Conservation (phyloP, 2,888 invertebrate genomes). For the Deroplatys truncata region DNA sequence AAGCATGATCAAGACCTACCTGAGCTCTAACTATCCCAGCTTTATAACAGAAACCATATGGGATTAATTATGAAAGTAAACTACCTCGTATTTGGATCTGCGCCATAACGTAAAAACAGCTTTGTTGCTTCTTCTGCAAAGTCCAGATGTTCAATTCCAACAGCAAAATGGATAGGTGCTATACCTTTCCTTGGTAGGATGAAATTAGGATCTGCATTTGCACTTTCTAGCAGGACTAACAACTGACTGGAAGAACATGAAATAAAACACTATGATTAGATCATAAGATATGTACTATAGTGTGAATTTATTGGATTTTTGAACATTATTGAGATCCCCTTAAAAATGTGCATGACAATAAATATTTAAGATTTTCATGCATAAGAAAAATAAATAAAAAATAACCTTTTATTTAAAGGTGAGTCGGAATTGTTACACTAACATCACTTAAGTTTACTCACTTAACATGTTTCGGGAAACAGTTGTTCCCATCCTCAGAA, state of each 20-base stretch:
- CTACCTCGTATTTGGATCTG: constrained; percentile 68
- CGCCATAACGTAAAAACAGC: constrained; percentile 64
- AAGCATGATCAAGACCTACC: background rate
- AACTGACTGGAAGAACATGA: background rate
- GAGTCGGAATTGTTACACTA: too few species aligned
- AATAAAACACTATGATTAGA: too few species aligned
- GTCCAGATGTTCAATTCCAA: constrained; percentile 63
- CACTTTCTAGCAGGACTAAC: background rate
- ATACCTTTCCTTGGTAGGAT: constrained; percentile 67
- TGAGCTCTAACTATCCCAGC: background rate
- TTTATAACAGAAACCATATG: background rate
- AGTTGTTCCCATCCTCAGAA: too few species aligned
- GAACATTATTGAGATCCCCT: too few species aligned
- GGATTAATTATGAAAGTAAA: constrained; percentile 15
- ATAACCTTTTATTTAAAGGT: too few species aligned
- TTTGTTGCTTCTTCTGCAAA: constrained; percentile 61
- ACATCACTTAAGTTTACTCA: too few species aligned
- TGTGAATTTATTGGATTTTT: too few species aligned
- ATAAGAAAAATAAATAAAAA: too few species aligned
- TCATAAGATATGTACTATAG: too few species aligned
- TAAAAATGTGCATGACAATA: too few species aligned
- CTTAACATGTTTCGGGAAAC: too few species aligned
- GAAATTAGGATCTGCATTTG: constrained; percentile 61
- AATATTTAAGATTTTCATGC: too few species aligned
- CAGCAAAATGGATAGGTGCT: constrained; percentile 70